Conservation (phyloP, 2,797 vertebrate species). For the Helarctos malayanus region DNA sequence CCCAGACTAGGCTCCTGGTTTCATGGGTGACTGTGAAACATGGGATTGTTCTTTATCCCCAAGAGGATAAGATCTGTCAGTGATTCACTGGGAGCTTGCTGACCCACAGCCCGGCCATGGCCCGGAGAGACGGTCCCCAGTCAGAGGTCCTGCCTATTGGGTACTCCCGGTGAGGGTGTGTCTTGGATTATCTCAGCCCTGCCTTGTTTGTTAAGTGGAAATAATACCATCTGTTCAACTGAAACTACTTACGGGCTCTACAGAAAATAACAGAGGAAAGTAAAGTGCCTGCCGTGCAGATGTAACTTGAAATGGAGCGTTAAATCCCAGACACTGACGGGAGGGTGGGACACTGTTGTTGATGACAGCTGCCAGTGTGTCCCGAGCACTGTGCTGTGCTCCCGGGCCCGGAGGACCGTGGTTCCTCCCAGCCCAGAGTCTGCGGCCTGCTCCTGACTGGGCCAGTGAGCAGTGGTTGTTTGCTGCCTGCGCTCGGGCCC, state of each 20-base stretch:
- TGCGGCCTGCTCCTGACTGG: accelerated
- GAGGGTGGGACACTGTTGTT: neutral
- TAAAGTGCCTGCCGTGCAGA: neutral
- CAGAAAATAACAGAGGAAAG: neutral
- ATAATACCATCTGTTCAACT: conserved; percentile 7
- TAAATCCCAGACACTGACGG: neutral
- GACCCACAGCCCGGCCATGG: neutral
- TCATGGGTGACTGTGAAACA: neutral
- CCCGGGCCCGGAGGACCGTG: too few relatives aligned
- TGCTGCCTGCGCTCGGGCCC: neutral
- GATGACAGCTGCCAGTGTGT: neutral
- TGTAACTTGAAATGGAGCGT: conserved; percentile 3
- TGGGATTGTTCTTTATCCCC: neutral
- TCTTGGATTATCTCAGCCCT: neutral
- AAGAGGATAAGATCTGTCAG: neutral
- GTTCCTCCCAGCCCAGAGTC: neutral
- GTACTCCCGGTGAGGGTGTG: neutral
- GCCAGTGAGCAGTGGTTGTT: neutral
- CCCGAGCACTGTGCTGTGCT: neutral
- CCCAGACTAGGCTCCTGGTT: neutral
- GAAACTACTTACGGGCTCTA: neutral
- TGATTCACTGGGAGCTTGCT: neutral
- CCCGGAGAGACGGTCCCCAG: neutral
- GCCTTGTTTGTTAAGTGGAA: neutral
- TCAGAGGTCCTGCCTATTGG: neutral